Conservation (phyloP, 2,113 vertebrate genomes). For the Pycnonotus jocosus region DNA sequence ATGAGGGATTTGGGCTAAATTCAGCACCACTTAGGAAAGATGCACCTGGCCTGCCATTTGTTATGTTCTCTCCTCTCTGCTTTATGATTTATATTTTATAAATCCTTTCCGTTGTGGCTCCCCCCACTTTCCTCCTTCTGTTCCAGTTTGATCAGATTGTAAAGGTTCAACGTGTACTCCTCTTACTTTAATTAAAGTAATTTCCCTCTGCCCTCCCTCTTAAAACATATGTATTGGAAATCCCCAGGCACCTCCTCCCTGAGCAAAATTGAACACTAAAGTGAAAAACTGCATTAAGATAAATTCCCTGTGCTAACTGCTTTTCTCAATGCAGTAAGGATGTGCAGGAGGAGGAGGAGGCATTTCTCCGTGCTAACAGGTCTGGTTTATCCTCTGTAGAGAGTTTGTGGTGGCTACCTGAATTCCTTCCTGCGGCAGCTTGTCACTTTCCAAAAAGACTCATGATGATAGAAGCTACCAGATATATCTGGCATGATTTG, state of each 20-base stretch:
- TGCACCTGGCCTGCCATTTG: constrained; percentile 54
- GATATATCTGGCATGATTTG: neutral
- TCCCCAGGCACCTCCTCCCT: neutral
- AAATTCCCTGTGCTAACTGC: constrained; percentile 3
- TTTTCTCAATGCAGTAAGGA: neutral
- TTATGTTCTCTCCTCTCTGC: constrained; percentile 16
- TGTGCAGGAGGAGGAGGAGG: neutral
- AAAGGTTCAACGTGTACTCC: constrained; percentile 26
- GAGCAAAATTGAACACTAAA: neutral
- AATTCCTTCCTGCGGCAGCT: neutral
- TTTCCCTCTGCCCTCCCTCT: constrained; percentile 7
- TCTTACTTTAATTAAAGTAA: constrained; percentile 54
- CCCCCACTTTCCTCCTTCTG: neutral
- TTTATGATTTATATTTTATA: constrained; percentile 56
- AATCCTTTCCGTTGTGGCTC: neutral
- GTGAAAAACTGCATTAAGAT: neutral
- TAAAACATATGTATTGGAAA: constrained; percentile 43
- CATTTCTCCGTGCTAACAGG: neutral
- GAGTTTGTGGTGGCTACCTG: neutral
- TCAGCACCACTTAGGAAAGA: constrained; percentile 44
- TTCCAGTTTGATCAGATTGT: constrained; percentile 47
- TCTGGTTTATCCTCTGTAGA: neutral
- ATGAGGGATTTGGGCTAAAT: constrained; percentile 54
- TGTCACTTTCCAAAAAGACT: neutral
- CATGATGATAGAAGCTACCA: neutral